Percentiles rank a stretch among this genome's conserved stretches.
Evolutionary conservation across 2,888 invertebrate genomes (phyloP).

Genomic region (Volucella bombylans): DNA sequence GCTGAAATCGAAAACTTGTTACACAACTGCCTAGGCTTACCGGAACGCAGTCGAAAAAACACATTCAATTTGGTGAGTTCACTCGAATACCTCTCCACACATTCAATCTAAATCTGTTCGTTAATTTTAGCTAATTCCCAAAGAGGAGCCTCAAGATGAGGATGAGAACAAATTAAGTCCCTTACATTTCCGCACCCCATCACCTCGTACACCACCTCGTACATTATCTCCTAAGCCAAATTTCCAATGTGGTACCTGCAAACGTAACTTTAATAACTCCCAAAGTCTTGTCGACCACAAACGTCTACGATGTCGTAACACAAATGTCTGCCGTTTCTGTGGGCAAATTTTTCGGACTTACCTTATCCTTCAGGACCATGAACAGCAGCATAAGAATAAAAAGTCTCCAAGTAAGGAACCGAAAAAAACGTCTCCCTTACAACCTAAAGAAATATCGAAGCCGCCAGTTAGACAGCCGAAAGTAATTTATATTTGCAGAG

Average conservation of each 20-base stretch:
- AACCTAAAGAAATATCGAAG: neutral
- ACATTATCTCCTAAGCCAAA: neutral
- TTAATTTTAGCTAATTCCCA: constrained; percentile 4
- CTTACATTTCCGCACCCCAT: neutral
- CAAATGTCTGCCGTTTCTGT: constrained; percentile 27
- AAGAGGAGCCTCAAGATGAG: constrained; percentile 23
- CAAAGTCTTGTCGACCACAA: neutral
- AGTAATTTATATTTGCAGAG: neutral
- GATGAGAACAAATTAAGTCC: neutral
- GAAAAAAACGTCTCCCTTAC: neutral
- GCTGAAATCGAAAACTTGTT: neutral
- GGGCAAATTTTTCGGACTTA: constrained; percentile 20
- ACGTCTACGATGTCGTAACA: constrained; percentile 24
- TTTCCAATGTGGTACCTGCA: neutral
- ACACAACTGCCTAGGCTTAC: neutral
- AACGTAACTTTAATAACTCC: neutral
- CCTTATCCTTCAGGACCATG: neutral
- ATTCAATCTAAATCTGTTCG: neutral
- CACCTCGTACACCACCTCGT: neutral
- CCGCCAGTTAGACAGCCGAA: neutral
- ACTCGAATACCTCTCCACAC: neutral
- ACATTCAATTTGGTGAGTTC: constrained; percentile 1
- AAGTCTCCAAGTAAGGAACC: neutral
- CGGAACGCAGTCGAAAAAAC: neutral
- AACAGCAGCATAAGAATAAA: neutral